Percentiles rank a stretch among this genome's conserved stretches.
phyloP scores from a whole-genome alignment of 2,113 vertebrate genomes.

The Furnarius figulus region DNA sequence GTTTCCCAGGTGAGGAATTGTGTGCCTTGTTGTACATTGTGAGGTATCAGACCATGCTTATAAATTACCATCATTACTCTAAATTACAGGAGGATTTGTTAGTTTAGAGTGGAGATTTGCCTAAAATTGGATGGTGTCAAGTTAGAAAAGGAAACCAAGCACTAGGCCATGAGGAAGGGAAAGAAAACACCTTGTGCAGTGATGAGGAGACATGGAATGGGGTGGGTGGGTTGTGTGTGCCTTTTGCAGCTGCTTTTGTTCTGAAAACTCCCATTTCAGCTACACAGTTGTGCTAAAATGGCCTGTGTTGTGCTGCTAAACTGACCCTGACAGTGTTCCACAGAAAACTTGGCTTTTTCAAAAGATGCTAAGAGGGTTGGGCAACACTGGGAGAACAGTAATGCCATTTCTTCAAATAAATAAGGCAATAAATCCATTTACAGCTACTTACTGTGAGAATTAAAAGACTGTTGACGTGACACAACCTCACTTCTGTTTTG shows the following conservation, averaged over 20 bases:
- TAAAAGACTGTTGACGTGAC: background rate
- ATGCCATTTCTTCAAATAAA: background rate
- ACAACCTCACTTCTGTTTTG: background rate
- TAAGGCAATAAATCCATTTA: background rate
- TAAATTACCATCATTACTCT: background rate
- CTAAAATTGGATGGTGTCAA: background rate
- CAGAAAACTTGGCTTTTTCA: background rate
- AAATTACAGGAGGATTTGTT: no score
- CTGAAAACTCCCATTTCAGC: background rate
- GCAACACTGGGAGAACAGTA: background rate
- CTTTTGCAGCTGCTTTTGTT: background rate
- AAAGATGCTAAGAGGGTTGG: background rate
- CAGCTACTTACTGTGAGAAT: accelerated
- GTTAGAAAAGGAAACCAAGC: background rate
- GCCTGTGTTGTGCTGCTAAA: background rate
- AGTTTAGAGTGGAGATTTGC: background rate
- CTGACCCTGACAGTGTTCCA: background rate
- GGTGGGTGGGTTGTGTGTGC: background rate
- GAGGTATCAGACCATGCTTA: background rate
- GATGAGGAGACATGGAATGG: background rate
- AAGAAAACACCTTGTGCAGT: background rate
- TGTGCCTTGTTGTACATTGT: background rate
- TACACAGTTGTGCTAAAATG: background rate
- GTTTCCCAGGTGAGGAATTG: background rate
- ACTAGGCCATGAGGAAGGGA: background rate